Evolutionary conservation across 1,140 invertebrate species (phyloP).

Genomic region (Drosophila nebulosa): DNA sequence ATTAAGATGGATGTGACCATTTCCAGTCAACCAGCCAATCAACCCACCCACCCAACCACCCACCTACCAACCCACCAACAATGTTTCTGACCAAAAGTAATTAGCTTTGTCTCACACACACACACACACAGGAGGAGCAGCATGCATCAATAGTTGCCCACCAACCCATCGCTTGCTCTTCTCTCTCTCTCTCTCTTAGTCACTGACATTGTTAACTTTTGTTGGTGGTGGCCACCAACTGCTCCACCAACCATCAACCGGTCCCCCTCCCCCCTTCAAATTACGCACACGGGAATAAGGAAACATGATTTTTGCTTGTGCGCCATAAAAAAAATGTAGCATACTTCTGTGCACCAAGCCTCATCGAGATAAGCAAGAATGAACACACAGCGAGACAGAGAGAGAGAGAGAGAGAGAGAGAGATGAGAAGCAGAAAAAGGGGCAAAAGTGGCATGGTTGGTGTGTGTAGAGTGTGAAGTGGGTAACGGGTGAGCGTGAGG

Average conservation of each 20-base stretch:
- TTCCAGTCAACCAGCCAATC: too few species aligned
- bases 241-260: neutral
- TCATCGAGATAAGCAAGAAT: slow-evolving; percentile 42
- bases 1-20: slow-evolving; percentile 75
- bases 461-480: neutral
- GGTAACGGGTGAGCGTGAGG: too few species aligned
- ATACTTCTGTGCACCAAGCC: slow-evolving; percentile 58
- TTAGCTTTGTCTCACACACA: slow-evolving; percentile 41
- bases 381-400: too few species aligned
- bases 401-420: too few species aligned
- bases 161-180: neutral
- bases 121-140: neutral
- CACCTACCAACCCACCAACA: slow-evolving; percentile 21
- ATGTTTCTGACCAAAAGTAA: slow-evolving; percentile 59
- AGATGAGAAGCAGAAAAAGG: neutral
- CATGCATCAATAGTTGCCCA: slow-evolving; percentile 64
- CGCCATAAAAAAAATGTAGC: slow-evolving; percentile 75
- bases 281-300: slow-evolving; percentile 78
- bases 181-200: neutral
- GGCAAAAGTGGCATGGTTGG: slow-evolving; percentile 16
- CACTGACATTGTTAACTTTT: slow-evolving; percentile 54
- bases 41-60: too few species aligned
- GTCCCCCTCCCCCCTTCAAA: slow-evolving; percentile 44
- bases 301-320: slow-evolving; percentile 79
- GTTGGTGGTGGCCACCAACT: neutral